These are phyloP conservation scores for Thaumetopoea pityocampa DNA, from an alignment of 1,140 invertebrate species.

Conservation along the genomic window DNA sequence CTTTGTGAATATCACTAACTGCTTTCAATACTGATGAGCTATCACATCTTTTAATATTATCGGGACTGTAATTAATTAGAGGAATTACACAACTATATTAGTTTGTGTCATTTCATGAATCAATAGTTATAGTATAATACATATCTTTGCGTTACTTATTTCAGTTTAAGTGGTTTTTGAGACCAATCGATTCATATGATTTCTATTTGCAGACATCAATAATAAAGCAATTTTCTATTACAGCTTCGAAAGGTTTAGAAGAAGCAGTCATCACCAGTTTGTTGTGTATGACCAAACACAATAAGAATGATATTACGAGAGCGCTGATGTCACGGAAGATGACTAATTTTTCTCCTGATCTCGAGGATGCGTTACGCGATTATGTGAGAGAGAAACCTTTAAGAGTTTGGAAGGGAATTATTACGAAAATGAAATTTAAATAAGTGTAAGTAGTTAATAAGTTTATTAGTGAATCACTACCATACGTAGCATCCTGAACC, in stretches of 20 bases:
- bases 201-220: not conserved
- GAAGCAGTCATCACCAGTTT: constrained; percentile 62
- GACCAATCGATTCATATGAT: not conserved
- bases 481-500: no score
- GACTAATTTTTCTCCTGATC: constrained; percentile 37
- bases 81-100: no score
- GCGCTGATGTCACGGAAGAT: constrained; percentile 47
- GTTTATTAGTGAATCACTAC: no score
- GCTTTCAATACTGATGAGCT: no score
- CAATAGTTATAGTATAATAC: no score
- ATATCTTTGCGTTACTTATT: no score
- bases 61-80: no score
- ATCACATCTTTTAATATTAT: no score
- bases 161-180: no score
- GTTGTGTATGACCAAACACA: constrained; percentile 53
- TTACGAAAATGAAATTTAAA: constrained; percentile 25
- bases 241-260: constrained; percentile 47
- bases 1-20: no score
- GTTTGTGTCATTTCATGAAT: no score
- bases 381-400: constrained; percentile 49
- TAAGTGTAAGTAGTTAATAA: not conserved
- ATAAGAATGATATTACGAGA: constrained; percentile 34
- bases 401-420: constrained; percentile 40
- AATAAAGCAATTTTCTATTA: constrained; percentile 29
- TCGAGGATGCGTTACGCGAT: constrained; percentile 37